Evolutionary conservation across 2,113 vertebrate species (phyloP).

Genomic region (Emydocephalus ijimae): DNA sequence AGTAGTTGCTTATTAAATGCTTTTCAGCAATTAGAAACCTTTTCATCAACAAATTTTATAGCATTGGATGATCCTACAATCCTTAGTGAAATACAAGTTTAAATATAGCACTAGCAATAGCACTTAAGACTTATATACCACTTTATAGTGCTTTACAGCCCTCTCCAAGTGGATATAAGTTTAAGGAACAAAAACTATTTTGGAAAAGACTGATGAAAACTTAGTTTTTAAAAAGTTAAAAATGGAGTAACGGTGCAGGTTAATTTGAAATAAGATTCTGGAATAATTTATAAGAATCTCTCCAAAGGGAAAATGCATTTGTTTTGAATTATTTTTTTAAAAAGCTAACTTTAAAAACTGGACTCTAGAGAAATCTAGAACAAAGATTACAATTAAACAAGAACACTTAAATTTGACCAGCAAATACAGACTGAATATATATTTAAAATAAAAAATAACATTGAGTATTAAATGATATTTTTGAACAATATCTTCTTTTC

Average conservation of each 20-base stretch:
- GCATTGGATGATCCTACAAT: not conserved
- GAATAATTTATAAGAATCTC: not conserved
- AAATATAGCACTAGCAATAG: not conserved
- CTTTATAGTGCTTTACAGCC: no score
- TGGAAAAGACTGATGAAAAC: not conserved
- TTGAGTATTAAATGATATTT: no score
- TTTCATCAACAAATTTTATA: not conserved
- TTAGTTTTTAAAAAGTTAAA: not conserved
- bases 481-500: no score
- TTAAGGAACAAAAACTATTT: not conserved
- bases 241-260: no score
- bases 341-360: not conserved
- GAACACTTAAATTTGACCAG: not conserved
- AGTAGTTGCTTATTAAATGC: not conserved
- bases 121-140: no score
- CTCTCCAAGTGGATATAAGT: not conserved
- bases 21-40: not conserved
- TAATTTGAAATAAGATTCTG: not conserved
- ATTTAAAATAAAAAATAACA: no score
- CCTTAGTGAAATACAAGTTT: not conserved
- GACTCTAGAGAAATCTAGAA: not conserved
- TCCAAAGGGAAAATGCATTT: not conserved
- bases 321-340: not conserved
- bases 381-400: not conserved
- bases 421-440: no score